These are phyloP conservation scores for Benthosema pterotum DNA, from an alignment of 2,797 vertebrate genomes.

Conservation along the genomic window DNA sequence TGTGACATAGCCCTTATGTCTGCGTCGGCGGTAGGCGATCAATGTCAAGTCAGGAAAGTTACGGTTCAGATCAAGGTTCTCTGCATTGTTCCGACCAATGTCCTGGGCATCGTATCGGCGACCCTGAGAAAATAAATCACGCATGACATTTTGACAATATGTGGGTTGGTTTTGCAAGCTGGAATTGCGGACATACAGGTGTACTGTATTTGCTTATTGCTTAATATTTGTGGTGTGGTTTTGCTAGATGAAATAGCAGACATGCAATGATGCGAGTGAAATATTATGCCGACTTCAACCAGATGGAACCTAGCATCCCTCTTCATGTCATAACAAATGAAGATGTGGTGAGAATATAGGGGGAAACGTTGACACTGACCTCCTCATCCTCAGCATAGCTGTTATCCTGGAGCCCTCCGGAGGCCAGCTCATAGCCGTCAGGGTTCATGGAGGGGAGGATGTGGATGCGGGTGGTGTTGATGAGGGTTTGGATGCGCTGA, in stretches of 20 bases:
- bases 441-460: conserved; percentile 97
- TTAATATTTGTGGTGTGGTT: too few relatives aligned
- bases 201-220: too few relatives aligned
- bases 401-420: conserved; percentile 75
- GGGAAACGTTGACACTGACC: conserved; percentile 48
- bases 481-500: conserved; percentile 86
- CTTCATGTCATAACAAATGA: too few relatives aligned
- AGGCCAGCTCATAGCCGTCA: conserved; percentile 91
- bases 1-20: conserved; percentile 72
- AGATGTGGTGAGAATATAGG: too few relatives aligned
- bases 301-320: too few relatives aligned
- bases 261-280: too few relatives aligned
- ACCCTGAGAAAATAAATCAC: conserved; percentile 65
- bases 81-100: conserved; percentile 87
- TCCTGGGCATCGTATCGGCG: conserved; percentile 79
- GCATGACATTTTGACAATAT: not conserved
- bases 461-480: conserved; percentile 94
- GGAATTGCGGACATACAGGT: too few relatives aligned
- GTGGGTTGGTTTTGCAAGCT: too few relatives aligned
- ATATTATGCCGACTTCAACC: too few relatives aligned
- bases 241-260: too few relatives aligned
- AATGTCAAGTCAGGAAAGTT: conserved; percentile 96
- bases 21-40: conserved; percentile 83
- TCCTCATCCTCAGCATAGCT: conserved; percentile 59
- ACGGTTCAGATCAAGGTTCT: conserved; percentile 92